phyloP scores from a whole-genome alignment of 2,888 invertebrate species.

The Eilema sororculum region DNA sequence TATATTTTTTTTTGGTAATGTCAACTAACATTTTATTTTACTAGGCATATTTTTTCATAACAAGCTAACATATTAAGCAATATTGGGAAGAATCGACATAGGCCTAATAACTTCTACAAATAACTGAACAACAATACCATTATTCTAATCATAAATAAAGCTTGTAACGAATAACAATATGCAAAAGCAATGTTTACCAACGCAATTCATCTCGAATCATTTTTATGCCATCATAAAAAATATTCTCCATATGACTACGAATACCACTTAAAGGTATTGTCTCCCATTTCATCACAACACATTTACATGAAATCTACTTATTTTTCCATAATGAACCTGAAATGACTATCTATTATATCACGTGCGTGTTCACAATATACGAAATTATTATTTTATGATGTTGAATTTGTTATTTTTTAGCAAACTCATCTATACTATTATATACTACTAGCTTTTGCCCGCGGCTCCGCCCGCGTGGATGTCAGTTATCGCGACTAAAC shows the following conservation, averaged over 20 bases:
- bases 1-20: too few species aligned
- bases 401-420: neutral
- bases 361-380: neutral
- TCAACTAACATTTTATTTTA: too few species aligned
- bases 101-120: too few species aligned
- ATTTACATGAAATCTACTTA: constrained; percentile 35
- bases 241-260: constrained; percentile 49
- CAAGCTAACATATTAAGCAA: too few species aligned
- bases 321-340: constrained; percentile 35
- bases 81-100: too few species aligned
- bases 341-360: constrained; percentile 14
- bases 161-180: neutral
- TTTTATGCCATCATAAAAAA: constrained; percentile 58
- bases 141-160: neutral
- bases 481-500: too few species aligned
- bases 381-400: neutral
- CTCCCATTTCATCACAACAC: constrained; percentile 25
- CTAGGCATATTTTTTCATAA: too few species aligned
- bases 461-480: too few species aligned
- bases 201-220: constrained; percentile 26
- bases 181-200: neutral
- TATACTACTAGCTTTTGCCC: too few species aligned
- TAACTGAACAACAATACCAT: too few species aligned
- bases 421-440: too few species aligned
- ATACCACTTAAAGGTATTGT: constrained; percentile 53